Evolutionary conservation across 2,113 vertebrate species (phyloP), one percentile per base, ranked within the genome.

Genomic region (Dasyornis broadbenti): DNA sequence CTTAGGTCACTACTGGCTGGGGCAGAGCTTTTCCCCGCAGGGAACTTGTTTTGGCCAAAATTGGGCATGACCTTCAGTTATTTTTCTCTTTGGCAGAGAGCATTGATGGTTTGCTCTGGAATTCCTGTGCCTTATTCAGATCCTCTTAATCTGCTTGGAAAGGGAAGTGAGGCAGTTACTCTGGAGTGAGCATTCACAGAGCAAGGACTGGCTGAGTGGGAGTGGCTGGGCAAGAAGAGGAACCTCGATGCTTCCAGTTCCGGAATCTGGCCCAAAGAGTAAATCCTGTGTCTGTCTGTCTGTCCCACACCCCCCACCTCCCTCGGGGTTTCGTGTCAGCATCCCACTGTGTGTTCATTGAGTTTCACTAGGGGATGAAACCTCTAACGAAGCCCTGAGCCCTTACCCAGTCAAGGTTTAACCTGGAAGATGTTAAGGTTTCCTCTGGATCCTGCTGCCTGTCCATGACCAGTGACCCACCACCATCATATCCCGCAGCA

Each of bases 401-500:
- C 21, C 33, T 31, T 13, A 42, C 9, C 9, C 15, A 24, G 63
- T 5, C 6, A 54, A 33, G 27, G 9, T 77, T 33, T 28, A 33
- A 21, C 26, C 53, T 44, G 64, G 37, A 44, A 82, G 72, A 24
- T 31, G 1, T 12, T 47, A 7, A 17, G 33, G 78, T 66, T 71
- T 56, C 33, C 56, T 73, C 22, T 11, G 66, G 65, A 21, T 63
- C 22, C 63, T 83, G 63, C 56, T 54, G 35, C 54, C 56, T 56
- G 17, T 49, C 0, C 0, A 3, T 61, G 61, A 22, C 26, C 69
- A 5, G n/a, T 17, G 49, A 35, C n/a, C n/a, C 5, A 5, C 50
- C 2, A 3, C 53, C 18, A 0, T 0, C 27, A 0, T 0, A 6
- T 57, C 66, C 37, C 13, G 39, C 39, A 19, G 68, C 68, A 26